Conservation (phyloP, 1,140 invertebrate genomes). For the Lysiphlebus fabarum region DNA sequence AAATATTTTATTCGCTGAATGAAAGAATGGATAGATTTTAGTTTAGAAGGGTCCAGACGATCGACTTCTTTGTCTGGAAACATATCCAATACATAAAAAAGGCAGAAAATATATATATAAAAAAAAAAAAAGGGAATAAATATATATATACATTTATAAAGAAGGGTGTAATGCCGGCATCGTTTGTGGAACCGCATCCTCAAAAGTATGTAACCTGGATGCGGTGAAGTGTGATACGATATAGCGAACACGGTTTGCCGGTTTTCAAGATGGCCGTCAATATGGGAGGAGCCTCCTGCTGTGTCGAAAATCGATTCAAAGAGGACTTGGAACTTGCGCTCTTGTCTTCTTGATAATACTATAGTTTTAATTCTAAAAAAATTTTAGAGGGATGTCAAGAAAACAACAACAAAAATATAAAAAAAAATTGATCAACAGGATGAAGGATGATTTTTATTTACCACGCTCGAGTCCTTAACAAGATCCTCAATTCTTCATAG, state of each 20-base stretch:
- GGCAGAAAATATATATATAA: not conserved
- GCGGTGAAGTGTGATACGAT: slow-evolving; percentile 52
- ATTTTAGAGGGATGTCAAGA: slow-evolving; percentile 15
- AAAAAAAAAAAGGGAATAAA: slow-evolving; percentile 1
- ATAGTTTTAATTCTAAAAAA: slow-evolving; percentile 1
- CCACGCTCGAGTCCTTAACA: slow-evolving; percentile 34
- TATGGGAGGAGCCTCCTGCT: slow-evolving; percentile 54
- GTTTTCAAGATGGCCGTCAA: slow-evolving; percentile 51
- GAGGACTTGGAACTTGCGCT: slow-evolving; percentile 53
- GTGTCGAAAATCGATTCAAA: slow-evolving; percentile 51
- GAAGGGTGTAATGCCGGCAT: slow-evolving; percentile 15
- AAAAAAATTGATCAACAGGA: slow-evolving; percentile 6
- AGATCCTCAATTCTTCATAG: slow-evolving; percentile 37
- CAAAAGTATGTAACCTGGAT: slow-evolving; percentile 38
- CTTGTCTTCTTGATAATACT: slow-evolving; percentile 16
- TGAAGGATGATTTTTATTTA: slow-evolving; percentile 36
- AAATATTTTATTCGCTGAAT: too few species aligned
- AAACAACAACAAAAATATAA: slow-evolving; percentile 22
- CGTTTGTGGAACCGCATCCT: slow-evolving; percentile 6
- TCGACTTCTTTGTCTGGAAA: slow-evolving; percentile 2
- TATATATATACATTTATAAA: too few species aligned
- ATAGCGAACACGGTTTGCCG: slow-evolving; percentile 46
- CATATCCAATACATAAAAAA: not conserved
- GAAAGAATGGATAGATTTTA: not conserved
- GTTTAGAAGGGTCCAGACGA: not conserved